A percentile compares a stretch with the other conserved stretches of the same genome.
phyloP scores from a whole-genome alignment of 2,888 invertebrate species.

The Theodoxus fluviatilis region DNA sequence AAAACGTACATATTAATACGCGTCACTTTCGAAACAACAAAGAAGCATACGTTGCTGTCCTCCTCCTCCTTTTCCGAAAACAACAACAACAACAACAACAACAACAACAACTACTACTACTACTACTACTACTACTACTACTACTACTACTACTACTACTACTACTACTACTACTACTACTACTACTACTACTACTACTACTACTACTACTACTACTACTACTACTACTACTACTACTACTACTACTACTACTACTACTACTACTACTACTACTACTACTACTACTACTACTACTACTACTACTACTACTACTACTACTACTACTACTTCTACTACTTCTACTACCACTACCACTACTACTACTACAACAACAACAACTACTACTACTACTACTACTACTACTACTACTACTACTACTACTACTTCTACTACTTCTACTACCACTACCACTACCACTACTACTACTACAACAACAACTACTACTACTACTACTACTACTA shows the following conservation, averaged over 20 bases:
- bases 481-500: slow-evolving; percentile 17
- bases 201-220: slow-evolving; percentile 21
- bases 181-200: slow-evolving; percentile 22
- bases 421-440: too few relatives aligned
- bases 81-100: too few relatives aligned
- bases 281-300: slow-evolving; percentile 19
- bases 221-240: slow-evolving; percentile 18
- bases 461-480: background rate
- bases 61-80: too few relatives aligned
- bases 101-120: slow-evolving; percentile 13
- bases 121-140: slow-evolving; percentile 22
- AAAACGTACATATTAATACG: too few relatives aligned
- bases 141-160: slow-evolving; percentile 24
- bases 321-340: too few relatives aligned
- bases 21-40: too few relatives aligned
- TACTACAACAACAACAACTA: too few relatives aligned
- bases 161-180: slow-evolving; percentile 25
- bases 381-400: too few relatives aligned
- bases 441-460: background rate
- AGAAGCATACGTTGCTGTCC: too few relatives aligned
- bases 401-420: background rate
- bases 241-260: slow-evolving; percentile 16
- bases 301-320: slow-evolving; percentile 19
- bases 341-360: too few relatives aligned
- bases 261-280: slow-evolving; percentile 18